Evolutionary conservation across 2,888 invertebrate genomes (phyloP).

Genomic region (Lasioglossum villosulum): DNA sequence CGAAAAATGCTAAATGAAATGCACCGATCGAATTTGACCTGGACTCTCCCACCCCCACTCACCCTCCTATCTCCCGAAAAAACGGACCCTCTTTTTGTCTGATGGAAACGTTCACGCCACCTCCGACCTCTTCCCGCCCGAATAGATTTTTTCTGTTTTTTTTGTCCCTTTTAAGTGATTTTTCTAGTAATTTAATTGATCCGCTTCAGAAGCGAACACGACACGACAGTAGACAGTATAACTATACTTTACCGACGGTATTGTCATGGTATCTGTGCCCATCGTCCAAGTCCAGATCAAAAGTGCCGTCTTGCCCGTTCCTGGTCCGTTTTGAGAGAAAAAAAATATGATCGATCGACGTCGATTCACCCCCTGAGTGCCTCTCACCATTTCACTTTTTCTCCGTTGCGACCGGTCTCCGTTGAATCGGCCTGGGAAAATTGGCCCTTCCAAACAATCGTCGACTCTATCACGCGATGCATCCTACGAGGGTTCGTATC

Average conservation of each 20-base stretch:
- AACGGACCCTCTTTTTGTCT: neutral
- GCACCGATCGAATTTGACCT: slow-evolving; percentile 52
- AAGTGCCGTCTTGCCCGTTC: slow-evolving; percentile 2
- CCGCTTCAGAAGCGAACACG: slow-evolving; percentile 30
- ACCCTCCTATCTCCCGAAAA: neutral
- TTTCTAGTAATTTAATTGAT: slow-evolving; percentile 47
- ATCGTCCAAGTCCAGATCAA: slow-evolving; percentile 55
- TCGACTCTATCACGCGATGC: neutral
- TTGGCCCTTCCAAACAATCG: neutral
- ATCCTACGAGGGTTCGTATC: neutral
- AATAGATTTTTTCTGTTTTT: slow-evolving; percentile 10
- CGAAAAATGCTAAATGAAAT: neutral
- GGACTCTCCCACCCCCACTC: slow-evolving; percentile 28
- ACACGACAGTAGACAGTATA: slow-evolving; percentile 23
- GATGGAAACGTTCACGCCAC: neutral
- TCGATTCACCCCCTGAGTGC: slow-evolving; percentile 2
- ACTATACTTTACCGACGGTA: slow-evolving; percentile 45
- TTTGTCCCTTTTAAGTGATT: slow-evolving; percentile 3
- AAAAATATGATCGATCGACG: slow-evolving; percentile 16
- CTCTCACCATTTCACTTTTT: neutral
- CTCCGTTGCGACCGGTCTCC: neutral
- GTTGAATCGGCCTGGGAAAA: neutral
- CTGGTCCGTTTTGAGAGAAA: slow-evolving; percentile 24
- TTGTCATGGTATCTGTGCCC: slow-evolving; percentile 56
- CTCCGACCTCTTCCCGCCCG: neutral